Percentiles rank a stretch among this genome's conserved stretches.
These are phyloP conservation scores for Chamaetylas fuelleborni DNA, from an alignment of 2,113 vertebrate species.

Conservation along the genomic window DNA sequence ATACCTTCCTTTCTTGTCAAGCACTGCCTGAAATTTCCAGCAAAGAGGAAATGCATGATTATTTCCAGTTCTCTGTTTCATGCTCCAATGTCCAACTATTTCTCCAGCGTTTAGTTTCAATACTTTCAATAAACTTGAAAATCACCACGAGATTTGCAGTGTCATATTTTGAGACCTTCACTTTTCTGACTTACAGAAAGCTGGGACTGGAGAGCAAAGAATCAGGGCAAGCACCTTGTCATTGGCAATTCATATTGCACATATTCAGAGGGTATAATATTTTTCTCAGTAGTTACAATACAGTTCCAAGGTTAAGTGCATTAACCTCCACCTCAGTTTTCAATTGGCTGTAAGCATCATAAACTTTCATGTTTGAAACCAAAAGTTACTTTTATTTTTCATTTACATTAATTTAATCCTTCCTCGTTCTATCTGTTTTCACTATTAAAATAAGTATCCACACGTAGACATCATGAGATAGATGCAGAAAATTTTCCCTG, in stretches of 20 bases:
- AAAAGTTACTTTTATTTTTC: neutral
- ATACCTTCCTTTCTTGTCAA: neutral
- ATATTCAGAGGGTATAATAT: neutral
- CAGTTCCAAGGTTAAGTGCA: neutral
- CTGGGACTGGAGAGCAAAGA: neutral
- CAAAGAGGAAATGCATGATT: neutral
- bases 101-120: neutral
- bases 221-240: neutral
- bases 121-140: neutral
- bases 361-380: neutral
- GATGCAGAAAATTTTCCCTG: neutral
- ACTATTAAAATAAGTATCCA: neutral
- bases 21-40: neutral
- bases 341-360: neutral
- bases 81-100: neutral
- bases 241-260: neutral
- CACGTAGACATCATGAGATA: fast-evolving
- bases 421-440: neutral
- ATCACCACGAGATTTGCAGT: neutral
- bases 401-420: neutral
- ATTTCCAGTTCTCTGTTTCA: neutral
- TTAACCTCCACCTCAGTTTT: neutral
- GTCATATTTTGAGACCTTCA: neutral
- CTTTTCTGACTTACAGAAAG: neutral
- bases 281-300: neutral